Conservation (phyloP, 2,797 vertebrate species). For the Amblyopsis hoosieri region DNA sequence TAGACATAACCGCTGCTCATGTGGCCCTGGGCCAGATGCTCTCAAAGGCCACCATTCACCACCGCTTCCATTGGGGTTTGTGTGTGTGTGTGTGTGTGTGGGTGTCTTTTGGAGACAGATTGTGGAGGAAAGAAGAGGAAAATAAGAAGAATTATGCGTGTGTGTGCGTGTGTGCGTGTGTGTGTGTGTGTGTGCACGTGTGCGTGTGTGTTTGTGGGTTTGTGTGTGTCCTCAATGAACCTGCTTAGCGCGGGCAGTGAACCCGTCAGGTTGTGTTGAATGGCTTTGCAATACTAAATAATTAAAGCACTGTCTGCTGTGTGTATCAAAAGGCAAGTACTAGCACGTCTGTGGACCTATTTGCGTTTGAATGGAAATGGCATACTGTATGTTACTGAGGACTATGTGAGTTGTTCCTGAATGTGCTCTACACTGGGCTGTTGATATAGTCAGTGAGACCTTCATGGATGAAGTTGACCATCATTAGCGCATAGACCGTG, state of each 20-base stretch:
- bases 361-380: background rate
- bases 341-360: background rate
- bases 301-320: slow-evolving; percentile 20
- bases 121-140: background rate
- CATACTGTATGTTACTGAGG: too few species aligned
- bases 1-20: slow-evolving; percentile 69
- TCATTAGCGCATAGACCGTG: background rate
- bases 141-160: slow-evolving; percentile 3
- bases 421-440: too few species aligned
- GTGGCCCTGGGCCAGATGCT: slow-evolving; percentile 64
- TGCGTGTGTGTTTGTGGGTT: slow-evolving; percentile 28
- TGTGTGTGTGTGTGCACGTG: slow-evolving; percentile 7
- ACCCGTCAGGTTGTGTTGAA: slow-evolving; percentile 41
- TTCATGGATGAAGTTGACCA: background rate
- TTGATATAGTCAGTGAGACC: too few species aligned
- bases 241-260: slow-evolving; percentile 48
- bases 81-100: slow-evolving; percentile 3
- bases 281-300: slow-evolving; percentile 36
- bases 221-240: slow-evolving; percentile 14
- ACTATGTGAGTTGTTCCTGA: too few species aligned
- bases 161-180: background rate
- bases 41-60: slow-evolving; percentile 68
- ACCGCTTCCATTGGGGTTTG: slow-evolving; percentile 19
- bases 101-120: slow-evolving; percentile 3
- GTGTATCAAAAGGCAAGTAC: background rate